Conservation (phyloP, 2,888 invertebrate genomes). For the Yponomeuta plumbellus region DNA sequence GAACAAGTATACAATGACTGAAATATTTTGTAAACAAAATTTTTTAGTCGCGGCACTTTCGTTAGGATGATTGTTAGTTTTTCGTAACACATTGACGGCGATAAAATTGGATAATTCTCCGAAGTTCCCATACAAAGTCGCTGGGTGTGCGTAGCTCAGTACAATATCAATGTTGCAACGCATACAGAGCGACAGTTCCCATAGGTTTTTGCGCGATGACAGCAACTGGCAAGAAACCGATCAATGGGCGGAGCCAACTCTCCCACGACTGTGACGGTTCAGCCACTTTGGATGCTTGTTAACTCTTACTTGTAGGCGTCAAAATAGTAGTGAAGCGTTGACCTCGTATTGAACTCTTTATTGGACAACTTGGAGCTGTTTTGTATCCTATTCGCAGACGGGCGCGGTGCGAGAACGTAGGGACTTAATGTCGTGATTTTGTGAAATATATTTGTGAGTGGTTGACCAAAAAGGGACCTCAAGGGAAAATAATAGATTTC, state of each 20-base stretch:
- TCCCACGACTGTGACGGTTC: background rate
- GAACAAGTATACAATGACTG: background rate
- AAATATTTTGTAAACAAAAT: background rate
- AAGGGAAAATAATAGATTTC: too few relatives aligned
- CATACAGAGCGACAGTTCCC: constrained; percentile 10
- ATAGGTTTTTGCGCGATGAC: background rate
- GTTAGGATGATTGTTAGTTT: background rate
- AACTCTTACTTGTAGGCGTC: background rate
- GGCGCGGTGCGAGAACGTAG: too few relatives aligned
- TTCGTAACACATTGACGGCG: background rate
- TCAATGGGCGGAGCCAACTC: background rate
- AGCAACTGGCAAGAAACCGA: constrained; percentile 10
- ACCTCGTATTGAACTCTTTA: background rate
- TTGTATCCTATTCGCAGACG: too few relatives aligned
- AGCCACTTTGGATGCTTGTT: background rate
- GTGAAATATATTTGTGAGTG: too few relatives aligned
- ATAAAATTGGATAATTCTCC: background rate
- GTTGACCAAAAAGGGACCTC: too few relatives aligned
- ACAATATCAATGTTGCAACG: constrained; percentile 12
- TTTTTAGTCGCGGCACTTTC: background rate
- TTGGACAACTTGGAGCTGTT: background rate
- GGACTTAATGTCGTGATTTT: too few relatives aligned
- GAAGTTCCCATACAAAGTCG: constrained; percentile 7
- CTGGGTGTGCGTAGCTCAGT: background rate
- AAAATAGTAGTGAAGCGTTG: background rate